Conservation (phyloP, 2,113 vertebrate species). For the Narcine bancroftii region DNA sequence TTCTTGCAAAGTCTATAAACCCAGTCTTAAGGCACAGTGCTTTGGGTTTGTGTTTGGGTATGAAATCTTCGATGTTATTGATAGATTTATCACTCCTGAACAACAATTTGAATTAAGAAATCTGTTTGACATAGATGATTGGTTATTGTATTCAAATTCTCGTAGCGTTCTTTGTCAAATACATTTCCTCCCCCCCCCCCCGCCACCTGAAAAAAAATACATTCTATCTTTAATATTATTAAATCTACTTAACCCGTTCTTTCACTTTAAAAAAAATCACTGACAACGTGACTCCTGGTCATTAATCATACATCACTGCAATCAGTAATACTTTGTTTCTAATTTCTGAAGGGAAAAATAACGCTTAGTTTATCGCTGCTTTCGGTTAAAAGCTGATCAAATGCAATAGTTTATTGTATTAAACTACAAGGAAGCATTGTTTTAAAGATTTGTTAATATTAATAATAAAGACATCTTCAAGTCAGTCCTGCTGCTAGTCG, state of each 20-base stretch:
- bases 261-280: background rate
- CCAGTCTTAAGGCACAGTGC: conserved; percentile 5
- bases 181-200: no score
- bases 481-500: background rate
- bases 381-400: background rate
- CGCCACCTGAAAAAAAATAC: background rate
- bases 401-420: background rate
- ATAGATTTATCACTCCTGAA: background rate
- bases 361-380: background rate
- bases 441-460: background rate
- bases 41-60: background rate
- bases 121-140: background rate
- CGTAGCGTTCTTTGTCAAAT: background rate
- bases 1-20: background rate
- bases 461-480: background rate
- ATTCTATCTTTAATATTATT: background rate
- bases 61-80: background rate
- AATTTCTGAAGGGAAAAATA: background rate
- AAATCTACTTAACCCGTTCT: background rate
- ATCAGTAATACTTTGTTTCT: background rate
- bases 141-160: background rate
- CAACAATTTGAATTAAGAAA: background rate
- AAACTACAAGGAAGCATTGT: background rate
- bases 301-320: background rate
- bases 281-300: background rate